Base-by-base conservation (phyloP, 2,113 vertebrate species). In the Nyctibius bracteatus region DNA sequence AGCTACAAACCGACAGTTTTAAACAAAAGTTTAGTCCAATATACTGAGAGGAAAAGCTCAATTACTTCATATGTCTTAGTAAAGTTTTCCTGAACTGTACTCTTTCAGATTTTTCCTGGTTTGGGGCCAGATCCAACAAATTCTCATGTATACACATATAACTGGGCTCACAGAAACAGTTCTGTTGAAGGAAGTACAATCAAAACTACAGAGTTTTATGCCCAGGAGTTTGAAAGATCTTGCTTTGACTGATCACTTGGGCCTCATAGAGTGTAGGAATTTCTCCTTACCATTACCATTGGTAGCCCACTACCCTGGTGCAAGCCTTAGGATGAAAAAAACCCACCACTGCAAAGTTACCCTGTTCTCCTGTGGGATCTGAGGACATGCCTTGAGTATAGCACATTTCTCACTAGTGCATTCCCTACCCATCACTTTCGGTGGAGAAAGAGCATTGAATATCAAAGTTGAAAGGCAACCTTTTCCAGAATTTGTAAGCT, bases 1-100 rank as follows among this genome's bases (percentile, higher is more conserved):
- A 83, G n/a, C 43, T 88, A 71, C 61, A 93, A 90, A 90, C 14
- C 67, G 87, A 85, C 39, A 63, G 33, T 55, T 92, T 89, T 52
- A 93, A 95, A 80, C 25, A 39, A 67, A 85, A 86, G 15, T 54
- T 75, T 37, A 55, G n/a, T 47, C 37, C 30, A 58, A 30, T 27
- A 44, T 31, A 66, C 39, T 24, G 18, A 74, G 41, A 83, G 21
- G 31, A 84, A 95, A 70, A 67, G 1, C 31, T 83, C 54, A 24
- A 75, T 72, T 86, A 88, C 25, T 62, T 88, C 1, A 1, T 23
- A 39, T 7, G 8, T 49, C 51, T 79, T n/a, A 72, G 4, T 43
- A 47, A 84, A 78, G 12, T 44, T 93, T 88, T 44, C 28, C 39
- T 67, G 37, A 90, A 47, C 11, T 41, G 24, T 20, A 25, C 3